These are phyloP conservation scores for Ellobium chinense DNA, from an alignment of 2,888 invertebrate species.

Conservation along the genomic window DNA sequence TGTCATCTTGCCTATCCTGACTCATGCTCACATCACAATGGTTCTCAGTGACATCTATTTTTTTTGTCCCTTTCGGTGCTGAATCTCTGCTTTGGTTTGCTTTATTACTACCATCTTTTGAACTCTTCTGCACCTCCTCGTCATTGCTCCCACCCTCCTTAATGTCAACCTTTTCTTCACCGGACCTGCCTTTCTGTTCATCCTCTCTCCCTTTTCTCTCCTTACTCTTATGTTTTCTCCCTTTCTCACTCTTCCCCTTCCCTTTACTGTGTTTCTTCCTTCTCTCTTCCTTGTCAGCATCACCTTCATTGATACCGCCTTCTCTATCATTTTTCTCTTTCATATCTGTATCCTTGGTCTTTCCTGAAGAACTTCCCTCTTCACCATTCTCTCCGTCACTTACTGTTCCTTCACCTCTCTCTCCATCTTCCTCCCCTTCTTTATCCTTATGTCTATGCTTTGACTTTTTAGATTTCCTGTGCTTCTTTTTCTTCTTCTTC, in stretches of 20 bases:
- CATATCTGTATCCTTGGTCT: not conserved
- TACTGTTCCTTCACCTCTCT: not conserved
- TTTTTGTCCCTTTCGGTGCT: not conserved
- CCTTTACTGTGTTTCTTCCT: not conserved
- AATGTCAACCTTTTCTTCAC: not conserved
- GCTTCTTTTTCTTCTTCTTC: slow-evolving; percentile 44
- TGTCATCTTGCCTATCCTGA: no score
- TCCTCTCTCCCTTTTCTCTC: not conserved
- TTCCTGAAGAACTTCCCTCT: not conserved
- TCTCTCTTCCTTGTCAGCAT: not conserved
- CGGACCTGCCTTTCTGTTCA: not conserved
- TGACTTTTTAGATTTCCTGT: slow-evolving; percentile 37
- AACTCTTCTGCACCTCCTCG: no score
- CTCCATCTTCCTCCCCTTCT: not conserved
- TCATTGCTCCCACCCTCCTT: not conserved
- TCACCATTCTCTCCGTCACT: not conserved
- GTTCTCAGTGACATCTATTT: not conserved
- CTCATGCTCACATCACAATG: no score
- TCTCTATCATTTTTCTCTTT: not conserved
- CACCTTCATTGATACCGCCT: not conserved
- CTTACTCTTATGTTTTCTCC: not conserved
- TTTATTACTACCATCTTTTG: not conserved
- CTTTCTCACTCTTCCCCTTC: not conserved
- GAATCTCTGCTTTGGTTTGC: not conserved
- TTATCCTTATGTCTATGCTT: not conserved